Conservation (phyloP, 1,140 invertebrate species). For the Apocrypta bakeri region DNA sequence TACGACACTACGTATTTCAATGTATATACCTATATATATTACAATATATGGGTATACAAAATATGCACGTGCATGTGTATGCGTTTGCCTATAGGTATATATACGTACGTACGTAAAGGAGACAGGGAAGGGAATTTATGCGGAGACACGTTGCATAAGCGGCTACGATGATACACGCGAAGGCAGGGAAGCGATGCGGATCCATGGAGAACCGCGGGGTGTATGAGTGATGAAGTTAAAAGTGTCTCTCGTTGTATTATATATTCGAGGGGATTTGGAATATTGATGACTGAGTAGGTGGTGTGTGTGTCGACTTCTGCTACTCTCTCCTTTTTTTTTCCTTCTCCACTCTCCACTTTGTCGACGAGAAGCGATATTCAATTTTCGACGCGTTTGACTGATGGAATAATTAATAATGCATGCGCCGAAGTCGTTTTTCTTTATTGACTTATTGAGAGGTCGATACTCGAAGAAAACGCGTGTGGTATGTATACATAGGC, state of each 20-base stretch:
- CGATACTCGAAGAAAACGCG: too few relatives aligned
- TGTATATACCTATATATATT: background rate
- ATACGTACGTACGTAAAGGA: background rate
- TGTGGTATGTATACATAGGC: too few relatives aligned
- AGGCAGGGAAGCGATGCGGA: background rate
- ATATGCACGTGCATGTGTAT: background rate
- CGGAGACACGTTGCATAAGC: conserved; percentile 43
- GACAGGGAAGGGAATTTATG: conserved; percentile 30
- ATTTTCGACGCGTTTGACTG: background rate
- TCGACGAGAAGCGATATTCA: background rate
- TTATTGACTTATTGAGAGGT: background rate
- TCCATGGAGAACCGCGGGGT: background rate
- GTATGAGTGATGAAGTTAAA: background rate
- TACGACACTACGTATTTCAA: background rate
- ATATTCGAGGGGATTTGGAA: background rate
- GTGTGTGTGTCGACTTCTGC: too few relatives aligned
- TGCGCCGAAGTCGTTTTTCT: too few relatives aligned
- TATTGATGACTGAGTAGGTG: background rate
- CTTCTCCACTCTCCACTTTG: background rate
- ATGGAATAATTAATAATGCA: background rate
- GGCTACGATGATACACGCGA: conserved; percentile 7
- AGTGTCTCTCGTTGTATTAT: background rate
- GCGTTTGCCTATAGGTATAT: background rate
- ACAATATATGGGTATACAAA: background rate
- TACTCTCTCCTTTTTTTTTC: too few relatives aligned